A percentile compares a stretch with the other conserved stretches of the same genome.
These are phyloP conservation scores for Melieria crassipennis DNA, from an alignment of 2,888 invertebrate species.

Conservation along the genomic window DNA sequence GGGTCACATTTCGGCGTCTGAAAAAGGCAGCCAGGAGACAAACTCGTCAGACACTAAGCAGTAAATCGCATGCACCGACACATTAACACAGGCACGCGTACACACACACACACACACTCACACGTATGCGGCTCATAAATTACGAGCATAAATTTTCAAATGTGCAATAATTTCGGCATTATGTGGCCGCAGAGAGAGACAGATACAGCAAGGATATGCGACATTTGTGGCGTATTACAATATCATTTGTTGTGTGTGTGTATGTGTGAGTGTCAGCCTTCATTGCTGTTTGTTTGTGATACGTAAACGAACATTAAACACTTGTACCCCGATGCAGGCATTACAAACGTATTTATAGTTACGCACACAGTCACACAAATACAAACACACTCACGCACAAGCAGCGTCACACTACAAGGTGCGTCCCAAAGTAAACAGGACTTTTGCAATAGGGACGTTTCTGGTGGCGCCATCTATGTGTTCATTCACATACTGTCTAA, in stretches of 20 bases:
- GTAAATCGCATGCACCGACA: not conserved
- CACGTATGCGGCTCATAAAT: slow-evolving; percentile 45
- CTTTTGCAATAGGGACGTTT: no score
- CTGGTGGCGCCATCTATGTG: no score
- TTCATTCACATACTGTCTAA: no score
- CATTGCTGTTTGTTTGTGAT: slow-evolving; percentile 12
- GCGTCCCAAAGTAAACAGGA: no score
- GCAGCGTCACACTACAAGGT: not conserved
- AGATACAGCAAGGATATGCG: no score
- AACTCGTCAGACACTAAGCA: no score
- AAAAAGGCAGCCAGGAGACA: no score
- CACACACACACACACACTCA: slow-evolving; percentile 27
- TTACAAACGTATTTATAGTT: slow-evolving; percentile 30
- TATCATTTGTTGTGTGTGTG: slow-evolving; percentile 14
- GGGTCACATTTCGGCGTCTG: no score
- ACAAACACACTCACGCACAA: slow-evolving; percentile 31
- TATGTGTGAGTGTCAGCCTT: slow-evolving; percentile 7
- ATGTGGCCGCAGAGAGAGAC: slow-evolving; percentile 40
- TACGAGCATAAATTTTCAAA: slow-evolving; percentile 52
- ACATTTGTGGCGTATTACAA: no score
- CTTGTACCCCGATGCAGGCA: not conserved
- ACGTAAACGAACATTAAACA: not conserved
- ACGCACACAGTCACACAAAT: slow-evolving; percentile 13
- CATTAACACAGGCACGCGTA: slow-evolving; percentile 13
- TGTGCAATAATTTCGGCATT: slow-evolving; percentile 51